Evolutionary conservation across 2,888 invertebrate species (phyloP), one percentile per base, ranked within the genome.

Genomic region (Drosophila longiperda): DNA sequence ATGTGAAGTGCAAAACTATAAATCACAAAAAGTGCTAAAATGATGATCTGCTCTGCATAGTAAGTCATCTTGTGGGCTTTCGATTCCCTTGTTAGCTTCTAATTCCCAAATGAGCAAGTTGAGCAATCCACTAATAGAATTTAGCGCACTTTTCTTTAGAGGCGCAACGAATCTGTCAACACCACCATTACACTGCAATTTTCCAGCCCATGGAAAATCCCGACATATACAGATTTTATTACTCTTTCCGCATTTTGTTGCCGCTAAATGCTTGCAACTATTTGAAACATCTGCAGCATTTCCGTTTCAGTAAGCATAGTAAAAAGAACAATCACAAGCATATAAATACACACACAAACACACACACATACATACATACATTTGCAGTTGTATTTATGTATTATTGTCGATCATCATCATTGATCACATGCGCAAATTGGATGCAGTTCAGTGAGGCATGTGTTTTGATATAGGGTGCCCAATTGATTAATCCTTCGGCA

Each of bases 371-470:
- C 20, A 38, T 45, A 32, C 50, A 66, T 38, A 33, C 34, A 66
- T 61, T 26, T 33, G 15, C 29, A 12, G 20, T 34, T 20, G 33
- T 36, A 23, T 33, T n/a, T 61, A 33, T 26, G 42, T 63, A 64
- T 64, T 71, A 73, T 65, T 73, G 65, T 57, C 32, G 71, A 73
- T 75, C 75, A 63, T 57, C 58, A 67, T 63, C 55, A 73, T 79
- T 79, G 77, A 79, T 77, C 78, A 80, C 67, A 78, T 80, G 78
- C 67, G 78, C 81, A 78, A 78, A 78, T 78, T 78, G 81, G 73
- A 60, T 78, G 78, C 78, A 78, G 77, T 65, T 58, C 78, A 78
- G 64, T 78, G 73, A 78, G 72, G 81, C 78, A 77, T 77, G 73
- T 80, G 81, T 77, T 80, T 72, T 80, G 66, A 77, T 77, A 77